Percentiles rank a stretch among this genome's conserved stretches.
These are phyloP conservation scores for Tonatia bakeri DNA, from an alignment of 2,113 vertebrate genomes.

Conservation along the genomic window DNA sequence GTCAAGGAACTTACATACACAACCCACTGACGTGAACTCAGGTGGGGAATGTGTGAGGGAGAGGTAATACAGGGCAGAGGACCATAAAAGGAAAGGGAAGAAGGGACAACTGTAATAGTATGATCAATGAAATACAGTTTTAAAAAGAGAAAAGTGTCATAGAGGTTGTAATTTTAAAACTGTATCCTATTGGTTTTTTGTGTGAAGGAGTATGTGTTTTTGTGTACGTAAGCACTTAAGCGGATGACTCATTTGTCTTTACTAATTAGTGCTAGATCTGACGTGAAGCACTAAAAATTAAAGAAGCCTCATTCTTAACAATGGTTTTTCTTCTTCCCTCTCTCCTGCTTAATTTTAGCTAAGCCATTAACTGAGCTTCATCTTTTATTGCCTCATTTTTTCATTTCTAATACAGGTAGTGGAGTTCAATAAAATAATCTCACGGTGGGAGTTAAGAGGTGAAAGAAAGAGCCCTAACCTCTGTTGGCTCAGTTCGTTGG, in stretches of 20 bases:
- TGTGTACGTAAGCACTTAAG: not conserved
- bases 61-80: too few species aligned
- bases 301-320: constrained; percentile 15
- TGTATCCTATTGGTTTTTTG: not conserved
- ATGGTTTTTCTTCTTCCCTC: not conserved
- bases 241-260: not conserved
- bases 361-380: not conserved
- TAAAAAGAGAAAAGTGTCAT: too few species aligned
- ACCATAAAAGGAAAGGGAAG: too few species aligned
- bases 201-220: not conserved
- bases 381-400: not conserved
- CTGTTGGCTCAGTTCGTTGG: too few species aligned
- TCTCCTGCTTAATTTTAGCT: not conserved
- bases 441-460: not conserved
- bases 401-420: not conserved
- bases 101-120: too few species aligned
- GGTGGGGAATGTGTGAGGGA: too few species aligned
- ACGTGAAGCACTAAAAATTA: constrained; percentile 34
- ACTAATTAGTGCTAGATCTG: constrained; percentile 5
- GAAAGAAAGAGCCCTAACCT: not conserved
- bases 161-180: not conserved
- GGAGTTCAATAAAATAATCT: not conserved
- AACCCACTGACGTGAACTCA: too few species aligned
- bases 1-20: too few species aligned
- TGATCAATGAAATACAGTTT: too few species aligned